Evolutionary conservation across 2,113 vertebrate genomes (phyloP).

Genomic region (Menura novaehollandiae): DNA sequence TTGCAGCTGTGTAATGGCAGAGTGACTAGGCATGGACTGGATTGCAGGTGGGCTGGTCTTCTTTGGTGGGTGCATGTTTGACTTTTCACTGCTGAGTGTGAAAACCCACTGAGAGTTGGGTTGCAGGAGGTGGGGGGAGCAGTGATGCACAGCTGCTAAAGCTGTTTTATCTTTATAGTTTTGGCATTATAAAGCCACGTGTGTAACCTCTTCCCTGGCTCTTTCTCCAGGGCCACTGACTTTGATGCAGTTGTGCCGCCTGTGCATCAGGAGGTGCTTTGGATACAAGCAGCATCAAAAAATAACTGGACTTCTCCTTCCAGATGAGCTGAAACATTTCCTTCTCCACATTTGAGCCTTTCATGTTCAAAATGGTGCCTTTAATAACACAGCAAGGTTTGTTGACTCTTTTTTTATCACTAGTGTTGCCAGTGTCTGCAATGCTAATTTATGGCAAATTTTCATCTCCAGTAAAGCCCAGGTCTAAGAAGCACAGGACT

Average conservation of each 20-base stretch:
- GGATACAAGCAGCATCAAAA: constrained; percentile 72
- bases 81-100: background rate
- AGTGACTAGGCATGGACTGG: background rate
- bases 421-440: background rate
- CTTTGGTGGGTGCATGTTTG: background rate
- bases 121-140: background rate
- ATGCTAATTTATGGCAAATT: background rate
- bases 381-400: background rate
- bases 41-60: no score
- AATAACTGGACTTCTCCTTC: constrained; percentile 74
- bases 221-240: constrained; percentile 72
- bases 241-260: constrained; percentile 83
- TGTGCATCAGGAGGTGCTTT: constrained; percentile 79
- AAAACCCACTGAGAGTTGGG: background rate
- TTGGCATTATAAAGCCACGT: background rate
- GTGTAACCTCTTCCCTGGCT: constrained; percentile 21
- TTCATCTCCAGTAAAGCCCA: background rate
- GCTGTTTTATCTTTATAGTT: background rate
- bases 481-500: background rate
- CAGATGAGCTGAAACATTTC: constrained; percentile 77
- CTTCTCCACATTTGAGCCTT: constrained; percentile 74
- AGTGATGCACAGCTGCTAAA: background rate
- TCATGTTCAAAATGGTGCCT: background rate
- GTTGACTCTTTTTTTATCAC: background rate
- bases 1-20: background rate